Percentiles rank a stretch among this genome's conserved stretches.
phyloP scores from a whole-genome alignment of 1,140 invertebrate genomes.

The Lordiphosa collinella region DNA sequence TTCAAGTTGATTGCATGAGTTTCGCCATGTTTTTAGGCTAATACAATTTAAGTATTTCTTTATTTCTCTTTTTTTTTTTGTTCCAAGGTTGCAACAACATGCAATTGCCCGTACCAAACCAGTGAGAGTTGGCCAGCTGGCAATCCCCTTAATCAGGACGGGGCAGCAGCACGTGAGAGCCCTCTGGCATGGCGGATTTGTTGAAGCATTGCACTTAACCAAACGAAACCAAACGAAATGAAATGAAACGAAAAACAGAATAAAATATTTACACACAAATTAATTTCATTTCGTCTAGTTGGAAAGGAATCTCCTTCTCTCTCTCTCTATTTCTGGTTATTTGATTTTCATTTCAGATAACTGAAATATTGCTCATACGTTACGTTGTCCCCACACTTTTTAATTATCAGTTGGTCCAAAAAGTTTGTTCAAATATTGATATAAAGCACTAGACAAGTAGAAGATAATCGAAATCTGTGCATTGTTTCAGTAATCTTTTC shows the following conservation, averaged over 20 bases:
- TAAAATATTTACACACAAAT: constrained; percentile 51
- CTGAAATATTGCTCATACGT: constrained; percentile 47
- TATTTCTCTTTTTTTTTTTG: too few relatives aligned
- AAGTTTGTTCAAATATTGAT: constrained; percentile 50
- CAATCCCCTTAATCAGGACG: constrained; percentile 43
- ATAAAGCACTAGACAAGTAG: constrained; percentile 21
- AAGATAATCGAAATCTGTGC: constrained; percentile 35
- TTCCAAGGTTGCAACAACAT: constrained; percentile 35
- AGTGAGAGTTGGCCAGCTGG: constrained; percentile 29
- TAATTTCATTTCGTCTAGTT: constrained; percentile 28
- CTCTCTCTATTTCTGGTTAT: constrained; percentile 11
- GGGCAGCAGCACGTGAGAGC: constrained; percentile 29
- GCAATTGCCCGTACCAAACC: constrained; percentile 25
- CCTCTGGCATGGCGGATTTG: constrained; percentile 37
- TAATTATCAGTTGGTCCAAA: constrained; percentile 43
- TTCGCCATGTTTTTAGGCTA: constrained; percentile 60
- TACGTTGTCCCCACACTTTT: constrained; percentile 42
- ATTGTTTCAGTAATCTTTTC: neutral
- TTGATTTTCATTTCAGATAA: constrained; percentile 54
- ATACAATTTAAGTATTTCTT: constrained; percentile 67
- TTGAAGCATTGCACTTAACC: constrained; percentile 49
- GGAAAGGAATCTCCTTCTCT: neutral
- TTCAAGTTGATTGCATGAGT: constrained; percentile 61
- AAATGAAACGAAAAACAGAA: constrained; percentile 6
- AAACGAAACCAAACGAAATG: neutral